A percentile compares a stretch with the other conserved stretches of the same genome.
Evolutionary conservation across 2,113 vertebrate genomes (phyloP).

Genomic region (Zootoca vivipara): DNA sequence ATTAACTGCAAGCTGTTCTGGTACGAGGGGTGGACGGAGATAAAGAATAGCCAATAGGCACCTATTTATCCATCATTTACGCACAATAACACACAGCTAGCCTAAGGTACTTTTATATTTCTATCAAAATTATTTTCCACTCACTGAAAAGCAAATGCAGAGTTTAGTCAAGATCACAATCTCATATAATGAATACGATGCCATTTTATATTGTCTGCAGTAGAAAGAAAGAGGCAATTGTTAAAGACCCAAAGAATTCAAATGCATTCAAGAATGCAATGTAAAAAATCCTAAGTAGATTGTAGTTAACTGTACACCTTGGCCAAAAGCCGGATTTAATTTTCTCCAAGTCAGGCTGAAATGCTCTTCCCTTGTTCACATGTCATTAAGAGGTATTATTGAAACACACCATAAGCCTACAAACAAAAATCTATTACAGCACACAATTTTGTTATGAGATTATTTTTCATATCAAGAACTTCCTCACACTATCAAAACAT

Average conservation of each 20-base stretch:
- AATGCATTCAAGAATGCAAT: background rate
- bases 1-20: background rate
- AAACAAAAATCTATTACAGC: constrained; percentile 6
- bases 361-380: background rate
- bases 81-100: background rate
- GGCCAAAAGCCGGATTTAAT: background rate
- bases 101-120: background rate
- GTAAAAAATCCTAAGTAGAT: background rate
- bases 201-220: background rate
- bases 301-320: no score
- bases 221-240: background rate
- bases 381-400: background rate
- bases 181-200: background rate
- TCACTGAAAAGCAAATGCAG: background rate
- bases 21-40: no score
- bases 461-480: constrained; percentile 30
- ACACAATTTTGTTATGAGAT: constrained; percentile 25
- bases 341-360: background rate
- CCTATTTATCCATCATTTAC: background rate
- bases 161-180: background rate
- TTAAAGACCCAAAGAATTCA: background rate
- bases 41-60: no score
- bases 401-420: background rate
- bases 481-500: constrained; percentile 23
- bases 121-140: background rate